phyloP scores from a whole-genome alignment of 2,113 vertebrate species.

The Cochlearius cochlearius region DNA sequence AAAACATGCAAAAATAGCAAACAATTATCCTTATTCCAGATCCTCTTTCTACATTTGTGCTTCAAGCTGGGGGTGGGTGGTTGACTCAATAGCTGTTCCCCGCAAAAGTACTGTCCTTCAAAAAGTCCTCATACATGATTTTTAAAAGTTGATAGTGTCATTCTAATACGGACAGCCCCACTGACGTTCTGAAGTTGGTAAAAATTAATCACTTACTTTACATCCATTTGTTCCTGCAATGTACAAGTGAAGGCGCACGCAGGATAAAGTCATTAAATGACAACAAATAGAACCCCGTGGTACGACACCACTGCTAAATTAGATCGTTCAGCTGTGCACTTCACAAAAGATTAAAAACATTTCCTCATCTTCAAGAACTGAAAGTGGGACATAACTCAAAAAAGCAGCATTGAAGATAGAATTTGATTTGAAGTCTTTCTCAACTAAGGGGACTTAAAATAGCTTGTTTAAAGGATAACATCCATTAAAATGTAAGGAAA shows the following conservation, averaged over 20 bases:
- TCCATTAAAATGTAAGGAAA: background rate
- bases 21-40: background rate
- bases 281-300: background rate
- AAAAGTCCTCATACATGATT: background rate
- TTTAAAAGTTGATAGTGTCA: background rate
- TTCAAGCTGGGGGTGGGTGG: background rate
- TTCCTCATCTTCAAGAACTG: slow-evolving; percentile 1
- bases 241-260: background rate
- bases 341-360: background rate
- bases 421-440: background rate
- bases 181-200: background rate
- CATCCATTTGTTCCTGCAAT: background rate
- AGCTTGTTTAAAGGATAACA: background rate
- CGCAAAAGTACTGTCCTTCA: background rate
- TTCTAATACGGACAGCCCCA: background rate
- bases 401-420: background rate
- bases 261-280: slow-evolving; percentile 11
- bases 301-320: background rate
- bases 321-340: background rate
- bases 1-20: background rate
- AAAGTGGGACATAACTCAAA: background rate
- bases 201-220: background rate
- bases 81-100: background rate
- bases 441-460: background rate
- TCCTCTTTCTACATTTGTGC: background rate